Conservation (phyloP, 92 coral and sea anemone genomes). For the Diadumene lineata region DNA sequence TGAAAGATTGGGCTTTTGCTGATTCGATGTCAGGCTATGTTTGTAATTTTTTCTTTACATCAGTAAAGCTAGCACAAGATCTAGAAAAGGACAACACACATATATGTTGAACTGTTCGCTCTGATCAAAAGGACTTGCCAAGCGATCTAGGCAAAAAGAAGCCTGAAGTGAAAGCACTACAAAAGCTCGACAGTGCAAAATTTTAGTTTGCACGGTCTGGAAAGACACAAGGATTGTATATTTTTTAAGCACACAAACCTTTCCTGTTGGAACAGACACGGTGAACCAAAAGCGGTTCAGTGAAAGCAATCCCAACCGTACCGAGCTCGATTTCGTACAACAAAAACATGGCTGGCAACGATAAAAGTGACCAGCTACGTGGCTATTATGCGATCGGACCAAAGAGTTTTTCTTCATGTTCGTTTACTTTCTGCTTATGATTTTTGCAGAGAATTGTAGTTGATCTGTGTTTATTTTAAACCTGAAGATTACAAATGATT, state of each 20-base stretch:
- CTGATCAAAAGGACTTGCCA: slow-evolving; percentile 9
- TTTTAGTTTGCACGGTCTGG: slow-evolving; percentile 31
- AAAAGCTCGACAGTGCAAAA: slow-evolving; percentile 29
- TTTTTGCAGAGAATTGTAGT: too few species aligned
- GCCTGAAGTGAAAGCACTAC: slow-evolving; percentile 12
- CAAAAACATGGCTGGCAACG: slow-evolving; percentile 53
- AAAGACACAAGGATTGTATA: slow-evolving; percentile 31
- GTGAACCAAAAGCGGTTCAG: slow-evolving; percentile 26
- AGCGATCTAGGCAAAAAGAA: not conserved
- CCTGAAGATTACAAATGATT: too few species aligned
- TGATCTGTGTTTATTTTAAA: too few species aligned
- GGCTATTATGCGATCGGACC: slow-evolving; percentile 40
- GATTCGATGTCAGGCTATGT: slow-evolving; percentile 26
- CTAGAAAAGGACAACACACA: not conserved
- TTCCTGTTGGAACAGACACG: slow-evolving; percentile 27
- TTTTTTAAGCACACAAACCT: slow-evolving; percentile 26
- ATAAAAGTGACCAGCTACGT: slow-evolving; percentile 37
- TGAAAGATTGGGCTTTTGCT: slow-evolving; percentile 37
- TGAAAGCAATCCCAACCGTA: slow-evolving; percentile 28
- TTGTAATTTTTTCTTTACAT: not conserved
- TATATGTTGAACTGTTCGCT: not conserved
- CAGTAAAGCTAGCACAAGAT: not conserved
- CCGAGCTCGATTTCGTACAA: slow-evolving; percentile 40
- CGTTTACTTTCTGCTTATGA: too few species aligned
- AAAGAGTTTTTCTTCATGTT: too few species aligned